These are phyloP conservation scores for Macrocentrus cingulum DNA, from an alignment of 1,140 invertebrate species.

Conservation along the genomic window DNA sequence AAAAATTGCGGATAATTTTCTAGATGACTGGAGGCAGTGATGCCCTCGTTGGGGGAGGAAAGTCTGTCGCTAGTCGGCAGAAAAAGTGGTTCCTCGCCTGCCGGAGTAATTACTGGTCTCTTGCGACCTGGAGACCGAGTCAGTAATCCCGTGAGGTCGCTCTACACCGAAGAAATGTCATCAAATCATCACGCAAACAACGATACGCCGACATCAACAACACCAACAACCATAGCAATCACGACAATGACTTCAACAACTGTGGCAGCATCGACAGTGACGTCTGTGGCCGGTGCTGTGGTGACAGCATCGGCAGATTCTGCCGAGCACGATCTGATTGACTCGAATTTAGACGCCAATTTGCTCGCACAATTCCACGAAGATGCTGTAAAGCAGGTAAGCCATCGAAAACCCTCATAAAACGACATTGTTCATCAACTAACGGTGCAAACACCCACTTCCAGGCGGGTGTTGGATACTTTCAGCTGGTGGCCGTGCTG, in stretches of 20 bases:
- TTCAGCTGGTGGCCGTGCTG: constrained; percentile 68
- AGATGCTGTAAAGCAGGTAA: constrained; percentile 69
- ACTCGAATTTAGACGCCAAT: constrained; percentile 56
- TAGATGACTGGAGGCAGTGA: constrained; percentile 41
- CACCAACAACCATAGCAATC: not conserved
- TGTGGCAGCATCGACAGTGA: constrained; percentile 35
- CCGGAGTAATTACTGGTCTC: constrained; percentile 32
- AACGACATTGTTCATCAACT: no score
- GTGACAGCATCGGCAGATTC: constrained; percentile 48
- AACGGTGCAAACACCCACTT: no score
- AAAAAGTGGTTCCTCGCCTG: constrained; percentile 31
- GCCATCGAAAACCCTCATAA: no score
- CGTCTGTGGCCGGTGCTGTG: constrained; percentile 33
- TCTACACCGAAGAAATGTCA: constrained; percentile 50
- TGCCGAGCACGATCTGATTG: constrained; percentile 50
- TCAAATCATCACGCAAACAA: constrained; percentile 9
- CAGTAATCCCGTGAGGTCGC: constrained; percentile 31
- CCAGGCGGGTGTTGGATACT: constrained; percentile 72
- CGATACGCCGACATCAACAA: constrained; percentile 24
- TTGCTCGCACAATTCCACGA: constrained; percentile 75
- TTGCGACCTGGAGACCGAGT: constrained; percentile 32
- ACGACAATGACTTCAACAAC: constrained; percentile 22
- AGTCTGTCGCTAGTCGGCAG: constrained; percentile 53
- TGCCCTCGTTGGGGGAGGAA: constrained; percentile 55
- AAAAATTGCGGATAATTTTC: not conserved